These are phyloP conservation scores for Heliconius erato DNA, from an alignment of 2,888 invertebrate genomes.

Conservation along the genomic window DNA sequence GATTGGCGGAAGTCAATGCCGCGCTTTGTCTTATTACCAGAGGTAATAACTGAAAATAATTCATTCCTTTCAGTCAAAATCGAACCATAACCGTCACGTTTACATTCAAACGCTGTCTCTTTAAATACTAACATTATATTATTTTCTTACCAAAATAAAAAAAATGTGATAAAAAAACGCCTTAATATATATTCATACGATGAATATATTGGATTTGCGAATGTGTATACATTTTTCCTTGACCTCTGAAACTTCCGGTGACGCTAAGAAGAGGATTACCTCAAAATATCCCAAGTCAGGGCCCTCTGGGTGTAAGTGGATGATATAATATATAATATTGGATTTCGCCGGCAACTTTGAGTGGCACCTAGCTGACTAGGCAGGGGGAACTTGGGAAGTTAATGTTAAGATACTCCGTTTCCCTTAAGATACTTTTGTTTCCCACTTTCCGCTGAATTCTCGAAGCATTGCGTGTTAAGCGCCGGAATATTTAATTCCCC, in stretches of 20 bases:
- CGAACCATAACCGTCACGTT: not conserved
- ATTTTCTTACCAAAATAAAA: not conserved
- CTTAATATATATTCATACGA: not conserved
- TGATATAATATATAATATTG: not conserved
- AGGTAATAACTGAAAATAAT: not conserved
- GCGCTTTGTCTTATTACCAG: no score
- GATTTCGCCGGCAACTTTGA: not conserved
- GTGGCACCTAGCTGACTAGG: no score
- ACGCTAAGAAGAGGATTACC: conserved; percentile 16
- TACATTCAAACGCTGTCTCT: not conserved
- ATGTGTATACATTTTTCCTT: conserved; percentile 6
- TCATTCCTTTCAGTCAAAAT: not conserved
- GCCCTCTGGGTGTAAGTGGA: not conserved
- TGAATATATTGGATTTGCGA: not conserved
- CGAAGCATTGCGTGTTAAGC: no score
- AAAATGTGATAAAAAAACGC: not conserved
- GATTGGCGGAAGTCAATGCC: no score
- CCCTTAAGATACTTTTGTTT: no score
- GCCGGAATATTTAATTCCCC: no score
- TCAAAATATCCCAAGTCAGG: not conserved
- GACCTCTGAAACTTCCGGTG: conserved; percentile 24
- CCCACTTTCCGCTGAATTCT: no score
- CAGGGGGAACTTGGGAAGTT: no score
- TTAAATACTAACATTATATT: no score
- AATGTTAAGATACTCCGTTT: no score